Percentiles rank a stretch among this genome's conserved stretches.
phyloP scores from a whole-genome alignment of 2,797 vertebrate species.

The Catharus ustulatus region DNA sequence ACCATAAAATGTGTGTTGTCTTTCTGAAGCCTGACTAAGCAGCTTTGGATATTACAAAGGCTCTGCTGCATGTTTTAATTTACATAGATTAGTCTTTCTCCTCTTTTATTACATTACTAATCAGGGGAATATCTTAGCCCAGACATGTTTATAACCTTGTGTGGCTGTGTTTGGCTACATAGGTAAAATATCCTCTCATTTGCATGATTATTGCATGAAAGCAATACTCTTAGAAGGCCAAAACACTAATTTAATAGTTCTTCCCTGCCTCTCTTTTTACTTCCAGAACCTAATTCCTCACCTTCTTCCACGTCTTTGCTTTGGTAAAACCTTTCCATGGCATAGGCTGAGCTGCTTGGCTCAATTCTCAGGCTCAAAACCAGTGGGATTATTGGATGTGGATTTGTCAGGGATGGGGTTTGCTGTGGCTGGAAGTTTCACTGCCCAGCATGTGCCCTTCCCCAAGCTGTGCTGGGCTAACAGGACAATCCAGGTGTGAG shows the following conservation, averaged over 20 bases:
- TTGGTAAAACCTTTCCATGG: not conserved
- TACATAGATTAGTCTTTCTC: slow-evolving; percentile 51
- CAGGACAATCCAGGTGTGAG: not conserved
- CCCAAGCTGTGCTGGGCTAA: accelerated
- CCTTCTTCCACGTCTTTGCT: not conserved
- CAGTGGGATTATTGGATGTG: not conserved
- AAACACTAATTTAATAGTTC: not conserved
- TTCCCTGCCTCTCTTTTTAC: not conserved
- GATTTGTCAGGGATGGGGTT: not conserved
- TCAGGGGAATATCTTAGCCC: slow-evolving; percentile 35
- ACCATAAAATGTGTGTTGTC: slow-evolving; percentile 32
- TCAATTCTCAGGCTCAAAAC: not conserved
- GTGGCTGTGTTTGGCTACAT: slow-evolving; percentile 37
- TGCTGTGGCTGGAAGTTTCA: not conserved
- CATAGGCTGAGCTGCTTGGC: not conserved
- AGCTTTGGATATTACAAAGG: slow-evolving; percentile 57
- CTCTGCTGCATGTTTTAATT: slow-evolving; percentile 60
- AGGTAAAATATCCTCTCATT: slow-evolving; percentile 25
- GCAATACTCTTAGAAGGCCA: not conserved
- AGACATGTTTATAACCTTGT: slow-evolving; percentile 23
- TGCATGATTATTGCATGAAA: slow-evolving; percentile 34
- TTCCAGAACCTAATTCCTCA: not conserved
- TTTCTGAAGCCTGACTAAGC: slow-evolving; percentile 62
- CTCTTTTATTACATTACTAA: slow-evolving; percentile 51
- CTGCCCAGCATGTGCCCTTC: not conserved